Evolutionary conservation across 2,888 invertebrate species (phyloP), one percentile per base, ranked within the genome.

Genomic region (Latrodectus hesperus): DNA sequence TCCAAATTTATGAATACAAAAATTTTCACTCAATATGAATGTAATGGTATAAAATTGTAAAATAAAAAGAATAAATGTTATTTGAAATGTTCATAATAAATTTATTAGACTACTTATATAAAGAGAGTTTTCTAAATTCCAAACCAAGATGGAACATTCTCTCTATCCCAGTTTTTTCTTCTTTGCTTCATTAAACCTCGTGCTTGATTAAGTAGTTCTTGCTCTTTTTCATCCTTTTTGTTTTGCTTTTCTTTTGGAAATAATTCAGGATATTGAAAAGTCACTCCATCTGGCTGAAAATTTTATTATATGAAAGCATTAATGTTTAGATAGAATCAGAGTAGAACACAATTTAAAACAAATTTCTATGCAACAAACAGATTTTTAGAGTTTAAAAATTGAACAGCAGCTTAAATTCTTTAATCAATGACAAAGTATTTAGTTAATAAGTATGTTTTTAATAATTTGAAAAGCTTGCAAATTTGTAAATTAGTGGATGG

Each of bases 221-320:
- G 55, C 17, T 72, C 51, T 12, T 73, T 68, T 14, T 88, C 78
- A 65, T 83, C 77, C 1, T n/a, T 51, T 72, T 94, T 93, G 64
- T 91, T 90, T 52, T 93, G 91, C 81, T 90, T 90, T 67, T 90
- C 89, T 53, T 91, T 90, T 0, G 93, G 93, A 92, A 95, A 96
- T 68, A 98, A 89, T 70, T 96, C 93, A 0, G 98, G 98, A 92
- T 95, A 97, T 89, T 94, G 93, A 93, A 98, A 98, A 79, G 93
- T 94, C 91, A 94, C 93, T 14, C 94, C 94, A 91, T 94, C 95
- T 0, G 95, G 95, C 96, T 97, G 93, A 9, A 94, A 38, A 38
- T 38, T 38, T 38, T 38, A 38, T 38, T 38, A 38, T 38, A 6
- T 38, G 2, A 6, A 38, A 38, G 38, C 38, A 38, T 38, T 38